These are phyloP conservation scores for Ramphastos sulfuratus DNA, from an alignment of 2,113 vertebrate species.

Conservation along the genomic window DNA sequence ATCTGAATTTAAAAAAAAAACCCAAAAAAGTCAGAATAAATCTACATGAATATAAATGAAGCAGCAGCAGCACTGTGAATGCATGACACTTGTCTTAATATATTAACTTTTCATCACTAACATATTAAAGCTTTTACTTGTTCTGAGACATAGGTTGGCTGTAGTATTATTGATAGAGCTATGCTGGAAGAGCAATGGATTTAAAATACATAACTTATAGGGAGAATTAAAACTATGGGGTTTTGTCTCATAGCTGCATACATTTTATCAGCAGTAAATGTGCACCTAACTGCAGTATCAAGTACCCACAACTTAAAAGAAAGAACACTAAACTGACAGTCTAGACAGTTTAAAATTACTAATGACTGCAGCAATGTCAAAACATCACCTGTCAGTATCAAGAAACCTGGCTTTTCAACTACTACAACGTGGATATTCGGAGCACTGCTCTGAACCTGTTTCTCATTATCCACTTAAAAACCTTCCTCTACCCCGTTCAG, in stretches of 20 bases:
- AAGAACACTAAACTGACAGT: neutral
- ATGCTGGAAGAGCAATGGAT: neutral
- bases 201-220: neutral
- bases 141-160: neutral
- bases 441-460: rapidly evolving
- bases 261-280: neutral
- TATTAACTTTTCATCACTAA: neutral
- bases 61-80: neutral
- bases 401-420: neutral
- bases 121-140: neutral
- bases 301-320: neutral
- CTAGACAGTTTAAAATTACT: neutral
- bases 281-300: neutral
- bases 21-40: neutral
- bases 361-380: neutral
- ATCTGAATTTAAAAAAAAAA: neutral
- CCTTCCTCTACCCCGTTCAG: rapidly evolving
- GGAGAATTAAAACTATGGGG: neutral
- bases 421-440: rapidly evolving
- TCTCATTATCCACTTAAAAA: rapidly evolving
- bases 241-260: neutral
- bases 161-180: neutral
- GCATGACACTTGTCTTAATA: neutral
- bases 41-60: neutral
- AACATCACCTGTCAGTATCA: neutral